phyloP scores from a whole-genome alignment of 2,888 invertebrate species.

The Ichneumoninae sp. region DNA sequence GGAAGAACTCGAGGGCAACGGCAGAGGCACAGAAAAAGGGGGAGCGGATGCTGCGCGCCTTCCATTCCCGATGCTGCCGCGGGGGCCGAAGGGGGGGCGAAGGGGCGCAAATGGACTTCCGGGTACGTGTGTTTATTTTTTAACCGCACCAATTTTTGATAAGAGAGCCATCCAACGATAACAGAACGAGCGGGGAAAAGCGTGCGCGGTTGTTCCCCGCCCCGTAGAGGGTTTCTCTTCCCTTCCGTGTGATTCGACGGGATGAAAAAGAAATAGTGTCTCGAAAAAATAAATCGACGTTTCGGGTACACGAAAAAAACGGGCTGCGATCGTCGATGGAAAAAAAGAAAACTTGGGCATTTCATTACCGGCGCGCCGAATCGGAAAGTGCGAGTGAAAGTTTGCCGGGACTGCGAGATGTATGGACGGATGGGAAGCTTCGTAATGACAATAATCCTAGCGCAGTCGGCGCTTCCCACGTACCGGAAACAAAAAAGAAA shows the following conservation, averaged over 20 bases:
- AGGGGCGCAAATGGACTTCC: slow-evolving; percentile 66
- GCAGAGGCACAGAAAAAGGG: slow-evolving; percentile 1
- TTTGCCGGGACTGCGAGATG: not conserved
- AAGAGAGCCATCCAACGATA: slow-evolving; percentile 59
- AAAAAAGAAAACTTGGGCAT: slow-evolving; percentile 3
- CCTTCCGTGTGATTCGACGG: not conserved
- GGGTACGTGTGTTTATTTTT: slow-evolving; percentile 67
- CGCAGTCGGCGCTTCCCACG: slow-evolving; percentile 53
- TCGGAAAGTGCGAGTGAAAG: not conserved
- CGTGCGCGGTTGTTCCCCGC: slow-evolving; percentile 13
- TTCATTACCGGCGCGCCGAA: not conserved
- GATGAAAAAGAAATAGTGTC: slow-evolving; percentile 2
- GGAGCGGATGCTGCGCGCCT: slow-evolving; percentile 18
- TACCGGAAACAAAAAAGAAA: slow-evolving; percentile 38
- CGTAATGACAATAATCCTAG: slow-evolving; percentile 54
- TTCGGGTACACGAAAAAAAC: not conserved
- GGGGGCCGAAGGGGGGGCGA: not conserved
- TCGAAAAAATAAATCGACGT: not conserved
- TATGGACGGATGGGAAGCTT: slow-evolving; percentile 16
- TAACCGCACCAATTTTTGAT: slow-evolving; percentile 64
- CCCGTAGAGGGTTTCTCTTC: not conserved
- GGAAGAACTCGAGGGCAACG: slow-evolving; percentile 1
- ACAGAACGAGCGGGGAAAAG: slow-evolving; percentile 38
- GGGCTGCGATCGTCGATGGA: not conserved
- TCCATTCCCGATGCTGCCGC: slow-evolving; percentile 42